Conservation (phyloP, 2,888 invertebrate genomes). For the Lydus trimaculatus region DNA sequence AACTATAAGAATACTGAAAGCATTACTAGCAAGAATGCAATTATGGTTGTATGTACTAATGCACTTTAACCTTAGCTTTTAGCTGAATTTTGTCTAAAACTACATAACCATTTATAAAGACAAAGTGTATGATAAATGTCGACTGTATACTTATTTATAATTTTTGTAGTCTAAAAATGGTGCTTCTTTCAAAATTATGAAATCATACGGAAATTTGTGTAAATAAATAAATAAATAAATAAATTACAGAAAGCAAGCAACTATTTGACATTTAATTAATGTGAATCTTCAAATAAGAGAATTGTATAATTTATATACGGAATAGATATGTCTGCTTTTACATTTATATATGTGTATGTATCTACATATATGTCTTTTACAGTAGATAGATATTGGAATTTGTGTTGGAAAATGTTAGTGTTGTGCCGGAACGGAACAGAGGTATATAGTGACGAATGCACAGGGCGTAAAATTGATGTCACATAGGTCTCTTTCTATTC, state of each 20-base stretch:
- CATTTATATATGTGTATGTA: background rate
- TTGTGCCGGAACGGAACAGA: constrained; percentile 11
- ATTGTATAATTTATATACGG: background rate
- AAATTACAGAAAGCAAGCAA: background rate
- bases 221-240: too few relatives aligned
- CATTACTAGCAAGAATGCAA: constrained; percentile 22
- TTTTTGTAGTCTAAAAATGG: too few relatives aligned
- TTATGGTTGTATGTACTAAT: constrained; percentile 23
- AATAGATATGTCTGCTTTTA: background rate
- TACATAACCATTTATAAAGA: constrained; percentile 6
- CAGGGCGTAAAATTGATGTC: constrained; percentile 33
- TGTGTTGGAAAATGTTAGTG: background rate
- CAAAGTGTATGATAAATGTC: constrained; percentile 7
- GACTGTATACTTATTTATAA: too few relatives aligned
- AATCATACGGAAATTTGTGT: too few relatives aligned
- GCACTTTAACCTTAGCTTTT: constrained; percentile 15
- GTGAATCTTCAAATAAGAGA: constrained; percentile 6
- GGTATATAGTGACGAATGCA: constrained; percentile 34
- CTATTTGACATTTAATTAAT: background rate
- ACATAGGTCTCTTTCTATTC: constrained; percentile 2
- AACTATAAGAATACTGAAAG: constrained; percentile 16
- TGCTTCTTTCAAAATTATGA: too few relatives aligned
- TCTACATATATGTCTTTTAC: background rate
- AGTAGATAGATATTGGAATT: background rate
- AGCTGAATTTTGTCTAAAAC: constrained; percentile 15